Evolutionary conservation across 2,888 invertebrate genomes (phyloP), one percentile per base, ranked within the genome.

Genomic region (Acanthosepion lycidas): DNA sequence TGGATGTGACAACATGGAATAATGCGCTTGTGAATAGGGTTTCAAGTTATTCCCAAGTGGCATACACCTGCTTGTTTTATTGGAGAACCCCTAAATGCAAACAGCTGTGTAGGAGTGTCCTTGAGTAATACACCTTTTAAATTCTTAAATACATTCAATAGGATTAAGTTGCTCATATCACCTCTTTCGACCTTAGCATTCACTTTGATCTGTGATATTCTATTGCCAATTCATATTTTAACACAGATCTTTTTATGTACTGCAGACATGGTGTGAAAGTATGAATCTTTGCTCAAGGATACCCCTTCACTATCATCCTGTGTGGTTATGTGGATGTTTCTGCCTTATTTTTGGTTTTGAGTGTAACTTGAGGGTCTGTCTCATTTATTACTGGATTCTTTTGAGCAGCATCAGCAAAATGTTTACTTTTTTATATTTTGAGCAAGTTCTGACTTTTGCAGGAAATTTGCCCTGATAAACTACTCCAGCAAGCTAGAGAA

Each of bases 401-500:
- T 42, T 26, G 91, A 15, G 18, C 1, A 18, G 18, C 91, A 26
- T 28, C 26, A 42, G 15, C 42, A 91, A 91, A 91, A 20, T 26
- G 20, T 33, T 28, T 2, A 18, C 26, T 91, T 33, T 26, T 42
- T 91, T 91, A 4, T 0, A 91, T 91, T 91, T 26, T 12, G 12
- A 55, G 18, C 55, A 55, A 55, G 15, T 55, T 18, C 18, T 55
- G 55, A 15, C 18, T 55, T 18, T 55, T 20, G 18, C 55, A 55
- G 20, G 20, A 20, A 9, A 91, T 28, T 91, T 20, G 15, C 91
- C 42, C 20, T 28, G 9, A 91, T 91, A 91, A 53, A 53, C 6
- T 53, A 53, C 51, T 53, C 51, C 51, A 53, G 51, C 0, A 55
- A 78, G 94, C 95, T 6, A 93, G 95, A 55, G 53, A 95, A 33